Evolutionary conservation across 1,140 invertebrate genomes (phyloP).

Genomic region (Macrobrachium nipponense): DNA sequence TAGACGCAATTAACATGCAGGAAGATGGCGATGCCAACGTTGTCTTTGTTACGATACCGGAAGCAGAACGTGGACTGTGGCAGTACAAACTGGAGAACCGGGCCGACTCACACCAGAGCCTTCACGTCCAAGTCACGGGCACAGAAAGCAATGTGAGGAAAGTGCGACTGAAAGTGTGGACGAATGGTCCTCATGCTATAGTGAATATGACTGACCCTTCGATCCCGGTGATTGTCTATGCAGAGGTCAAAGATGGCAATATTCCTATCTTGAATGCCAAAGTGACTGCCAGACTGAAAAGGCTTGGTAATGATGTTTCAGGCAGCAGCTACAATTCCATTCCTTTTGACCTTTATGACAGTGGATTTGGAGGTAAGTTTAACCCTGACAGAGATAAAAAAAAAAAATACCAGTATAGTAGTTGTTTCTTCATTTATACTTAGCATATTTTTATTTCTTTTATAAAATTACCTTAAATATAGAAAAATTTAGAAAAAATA

Average conservation of each 20-base stretch:
- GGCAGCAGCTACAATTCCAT: slow-evolving; percentile 66
- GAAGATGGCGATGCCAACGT: slow-evolving; percentile 13
- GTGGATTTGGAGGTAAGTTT: no score
- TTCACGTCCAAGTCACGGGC: slow-evolving; percentile 10
- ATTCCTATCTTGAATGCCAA: slow-evolving; percentile 66
- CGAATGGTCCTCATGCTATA: no score
- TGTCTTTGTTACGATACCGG: neutral
- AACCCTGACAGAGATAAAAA: no score
- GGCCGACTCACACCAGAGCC: slow-evolving; percentile 9
- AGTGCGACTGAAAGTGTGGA: neutral
- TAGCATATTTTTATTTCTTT: no score
- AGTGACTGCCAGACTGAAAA: slow-evolving; percentile 65
- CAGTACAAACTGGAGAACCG: slow-evolving; percentile 8
- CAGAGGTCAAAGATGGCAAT: neutral
- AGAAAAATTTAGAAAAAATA: no score
- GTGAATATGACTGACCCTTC: no score
- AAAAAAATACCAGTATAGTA: no score
- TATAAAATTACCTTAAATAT: no score
- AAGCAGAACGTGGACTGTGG: slow-evolving; percentile 1
- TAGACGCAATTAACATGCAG: neutral
- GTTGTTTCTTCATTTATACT: no score
- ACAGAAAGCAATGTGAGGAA: slow-evolving; percentile 31
- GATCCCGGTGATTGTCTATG: no score
- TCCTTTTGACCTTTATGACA: slow-evolving; percentile 14
- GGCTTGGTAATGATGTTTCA: slow-evolving; percentile 57